Evolutionary conservation across 2,797 vertebrate genomes (phyloP).

Genomic region (Periophthalmus magnuspinnatus): DNA sequence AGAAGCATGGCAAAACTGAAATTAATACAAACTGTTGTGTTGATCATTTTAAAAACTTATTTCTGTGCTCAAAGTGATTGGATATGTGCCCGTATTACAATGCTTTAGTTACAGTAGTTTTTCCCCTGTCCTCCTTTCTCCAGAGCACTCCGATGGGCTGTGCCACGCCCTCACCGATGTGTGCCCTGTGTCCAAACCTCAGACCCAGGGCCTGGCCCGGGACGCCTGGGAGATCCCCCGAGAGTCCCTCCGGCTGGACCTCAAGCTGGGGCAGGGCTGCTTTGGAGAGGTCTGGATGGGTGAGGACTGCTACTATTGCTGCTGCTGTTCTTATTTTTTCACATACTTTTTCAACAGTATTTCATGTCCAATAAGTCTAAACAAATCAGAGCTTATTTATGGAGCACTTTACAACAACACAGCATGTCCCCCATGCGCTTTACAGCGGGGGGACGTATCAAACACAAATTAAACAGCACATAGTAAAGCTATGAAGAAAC

Average conservation of each 20-base stretch:
- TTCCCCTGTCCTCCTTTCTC: neutral
- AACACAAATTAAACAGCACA: too few species aligned
- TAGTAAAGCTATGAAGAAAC: too few species aligned
- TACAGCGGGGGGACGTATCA: too few species aligned
- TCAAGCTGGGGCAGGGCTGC: constrained; percentile 96
- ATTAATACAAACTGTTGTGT: too few species aligned
- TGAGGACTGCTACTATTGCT: constrained; percentile 61
- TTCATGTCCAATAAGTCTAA: neutral
- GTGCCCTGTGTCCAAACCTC: constrained; percentile 92
- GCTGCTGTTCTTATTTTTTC: neutral
- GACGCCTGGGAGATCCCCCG: constrained; percentile 97
- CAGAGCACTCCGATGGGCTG: constrained; percentile 92
- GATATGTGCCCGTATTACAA: too few species aligned
- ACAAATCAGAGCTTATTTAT: too few species aligned
- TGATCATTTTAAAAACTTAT: too few species aligned
- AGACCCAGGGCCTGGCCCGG: constrained; percentile 93
- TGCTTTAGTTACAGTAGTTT: neutral
- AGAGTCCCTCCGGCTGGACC: constrained; percentile 90
- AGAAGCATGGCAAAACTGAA: too few species aligned
- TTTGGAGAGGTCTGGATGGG: constrained; percentile 99
- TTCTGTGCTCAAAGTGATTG: too few species aligned
- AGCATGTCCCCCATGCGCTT: too few species aligned
- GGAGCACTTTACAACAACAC: too few species aligned
- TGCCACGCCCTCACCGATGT: constrained; percentile 91
- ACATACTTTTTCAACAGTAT: neutral